These are phyloP conservation scores for Dryococelus australis DNA, from an alignment of 2,888 invertebrate species.

Conservation along the genomic window DNA sequence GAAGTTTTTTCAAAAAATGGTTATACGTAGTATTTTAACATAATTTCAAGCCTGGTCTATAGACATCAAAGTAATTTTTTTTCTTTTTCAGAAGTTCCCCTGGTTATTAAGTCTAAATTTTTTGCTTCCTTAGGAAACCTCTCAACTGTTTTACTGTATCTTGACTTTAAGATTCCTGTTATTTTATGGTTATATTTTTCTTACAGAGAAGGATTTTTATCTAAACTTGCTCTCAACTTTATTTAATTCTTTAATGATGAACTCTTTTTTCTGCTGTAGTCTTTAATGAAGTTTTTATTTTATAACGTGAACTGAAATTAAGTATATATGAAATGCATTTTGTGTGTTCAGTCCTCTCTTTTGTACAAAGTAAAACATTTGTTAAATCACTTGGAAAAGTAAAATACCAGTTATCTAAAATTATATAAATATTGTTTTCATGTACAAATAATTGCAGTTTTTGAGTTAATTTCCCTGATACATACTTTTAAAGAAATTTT, in stretches of 20 bases:
- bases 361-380: not conserved
- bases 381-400: not conserved
- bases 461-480: not conserved
- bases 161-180: not conserved
- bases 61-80: too few species aligned
- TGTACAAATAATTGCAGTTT: not conserved
- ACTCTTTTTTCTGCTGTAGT: not conserved
- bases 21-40: too few species aligned
- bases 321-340: not conserved
- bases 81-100: too few species aligned
- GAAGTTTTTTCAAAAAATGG: too few species aligned
- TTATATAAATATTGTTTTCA: not conserved
- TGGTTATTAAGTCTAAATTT: too few species aligned
- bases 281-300: not conserved
- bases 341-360: not conserved
- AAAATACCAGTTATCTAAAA: not conserved
- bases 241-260: not conserved
- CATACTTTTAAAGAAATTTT: not conserved
- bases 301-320: not conserved
- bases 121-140: too few species aligned
- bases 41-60: too few species aligned
- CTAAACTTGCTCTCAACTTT: constrained; percentile 10
- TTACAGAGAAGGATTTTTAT: not conserved
- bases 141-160: not conserved
- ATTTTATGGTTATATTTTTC: not conserved